Conservation (phyloP, 2,797 vertebrate species). For the Ceryle rudis region DNA sequence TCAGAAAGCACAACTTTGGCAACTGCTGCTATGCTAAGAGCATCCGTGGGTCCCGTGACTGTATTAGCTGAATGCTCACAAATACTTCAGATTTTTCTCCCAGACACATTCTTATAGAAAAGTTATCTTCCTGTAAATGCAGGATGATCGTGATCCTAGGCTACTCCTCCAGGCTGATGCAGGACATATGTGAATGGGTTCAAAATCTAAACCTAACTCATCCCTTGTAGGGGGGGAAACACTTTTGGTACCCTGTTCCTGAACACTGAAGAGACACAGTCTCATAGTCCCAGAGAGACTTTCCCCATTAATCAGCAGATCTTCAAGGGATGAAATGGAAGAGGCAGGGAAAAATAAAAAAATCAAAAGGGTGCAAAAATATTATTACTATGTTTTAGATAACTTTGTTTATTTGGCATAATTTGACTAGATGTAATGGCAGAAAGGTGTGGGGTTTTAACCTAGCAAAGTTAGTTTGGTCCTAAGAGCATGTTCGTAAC, state of each 20-base stretch:
- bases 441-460: background rate
- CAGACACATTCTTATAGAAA: background rate
- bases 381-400: background rate
- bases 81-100: background rate
- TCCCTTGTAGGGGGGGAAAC: background rate
- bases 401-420: background rate
- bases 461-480: background rate
- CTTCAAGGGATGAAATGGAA: background rate
- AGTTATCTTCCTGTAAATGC: background rate
- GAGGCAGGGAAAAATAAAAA: background rate
- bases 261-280: fast-evolving
- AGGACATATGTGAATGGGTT: background rate
- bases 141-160: fast-evolving
- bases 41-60: fast-evolving
- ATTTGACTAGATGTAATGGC: background rate
- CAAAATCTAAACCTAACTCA: background rate
- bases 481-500: background rate
- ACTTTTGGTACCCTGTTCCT: too few relatives aligned
- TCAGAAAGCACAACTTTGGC: background rate
- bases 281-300: background rate
- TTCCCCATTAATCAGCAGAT: background rate
- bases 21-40: background rate
- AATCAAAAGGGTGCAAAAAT: background rate
- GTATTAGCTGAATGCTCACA: background rate
- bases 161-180: background rate